These are phyloP conservation scores for Enteromius radiatus DNA, from an alignment of 2,797 vertebrate genomes.

Conservation along the genomic window DNA sequence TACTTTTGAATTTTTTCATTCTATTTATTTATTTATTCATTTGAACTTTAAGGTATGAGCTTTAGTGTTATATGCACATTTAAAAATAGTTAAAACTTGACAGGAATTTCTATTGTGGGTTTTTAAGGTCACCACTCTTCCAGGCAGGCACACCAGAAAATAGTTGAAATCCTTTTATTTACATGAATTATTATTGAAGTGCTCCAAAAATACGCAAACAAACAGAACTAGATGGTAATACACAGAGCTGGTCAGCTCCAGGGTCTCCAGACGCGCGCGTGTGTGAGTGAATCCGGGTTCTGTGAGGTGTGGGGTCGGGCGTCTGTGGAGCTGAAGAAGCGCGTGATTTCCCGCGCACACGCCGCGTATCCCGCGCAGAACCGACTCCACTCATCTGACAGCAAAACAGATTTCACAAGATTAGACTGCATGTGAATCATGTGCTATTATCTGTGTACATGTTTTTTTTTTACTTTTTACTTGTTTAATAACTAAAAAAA, in stretches of 20 bases:
- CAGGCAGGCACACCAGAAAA: too few species aligned
- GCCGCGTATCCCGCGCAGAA: slow-evolving; percentile 20
- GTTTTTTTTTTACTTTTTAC: too few species aligned
- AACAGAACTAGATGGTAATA: neutral
- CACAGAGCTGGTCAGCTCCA: neutral
- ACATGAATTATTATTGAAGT: neutral
- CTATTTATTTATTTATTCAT: too few species aligned
- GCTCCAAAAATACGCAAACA: neutral
- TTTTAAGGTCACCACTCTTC: neutral
- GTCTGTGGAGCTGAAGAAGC: slow-evolving; percentile 32
- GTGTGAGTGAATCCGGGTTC: neutral
- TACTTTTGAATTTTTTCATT: too few species aligned
- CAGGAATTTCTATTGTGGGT: neutral
- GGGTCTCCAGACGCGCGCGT: neutral
- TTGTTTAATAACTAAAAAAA: too few species aligned
- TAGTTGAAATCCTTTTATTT: neutral
- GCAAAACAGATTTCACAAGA: neutral
- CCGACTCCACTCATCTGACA: slow-evolving; percentile 3
- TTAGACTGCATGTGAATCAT: neutral
- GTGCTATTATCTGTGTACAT: too few species aligned
- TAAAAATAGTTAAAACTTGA: neutral
- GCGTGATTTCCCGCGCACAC: neutral
- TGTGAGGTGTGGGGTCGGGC: neutral
- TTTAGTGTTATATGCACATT: neutral
- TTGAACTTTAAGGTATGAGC: neutral